Conservation (phyloP, 2,888 invertebrate genomes). For the Agrochola litura region DNA sequence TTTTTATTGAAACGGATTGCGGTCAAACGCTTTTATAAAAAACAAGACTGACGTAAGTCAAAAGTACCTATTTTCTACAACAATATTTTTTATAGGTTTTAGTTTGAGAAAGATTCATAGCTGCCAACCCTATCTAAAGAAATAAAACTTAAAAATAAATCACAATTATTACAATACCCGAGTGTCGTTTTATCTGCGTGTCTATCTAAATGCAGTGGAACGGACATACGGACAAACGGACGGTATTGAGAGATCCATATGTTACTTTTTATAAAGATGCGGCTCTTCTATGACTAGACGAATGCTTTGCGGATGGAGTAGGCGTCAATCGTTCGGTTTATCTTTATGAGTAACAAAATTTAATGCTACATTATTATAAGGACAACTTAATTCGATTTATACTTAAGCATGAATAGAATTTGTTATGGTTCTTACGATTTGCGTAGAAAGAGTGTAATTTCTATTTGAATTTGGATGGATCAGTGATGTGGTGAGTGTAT, state of each 20-base stretch:
- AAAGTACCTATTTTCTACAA: conserved; percentile 5
- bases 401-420: background rate
- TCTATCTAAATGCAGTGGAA: conserved; percentile 84
- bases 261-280: conserved; percentile 73
- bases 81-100: conserved; percentile 2
- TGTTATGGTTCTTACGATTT: background rate
- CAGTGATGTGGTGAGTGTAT: background rate
- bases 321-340: conserved; percentile 67
- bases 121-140: conserved; percentile 62
- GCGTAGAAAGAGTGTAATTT: background rate
- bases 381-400: conserved; percentile 47
- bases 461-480: background rate
- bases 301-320: conserved; percentile 68
- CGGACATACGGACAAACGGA: conserved; percentile 74
- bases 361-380: conserved; percentile 44
- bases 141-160: conserved; percentile 76
- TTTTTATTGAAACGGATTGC: conserved; percentile 23
- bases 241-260: conserved; percentile 80
- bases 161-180: conserved; percentile 85
- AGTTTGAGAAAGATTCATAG: background rate
- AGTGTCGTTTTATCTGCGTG: conserved; percentile 79
- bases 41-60: conserved; percentile 26
- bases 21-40: conserved; percentile 8
- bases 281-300: conserved; percentile 60
- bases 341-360: conserved; percentile 60